phyloP scores from a whole-genome alignment of 2,888 invertebrate species.

The Amphimallon solstitiale region DNA sequence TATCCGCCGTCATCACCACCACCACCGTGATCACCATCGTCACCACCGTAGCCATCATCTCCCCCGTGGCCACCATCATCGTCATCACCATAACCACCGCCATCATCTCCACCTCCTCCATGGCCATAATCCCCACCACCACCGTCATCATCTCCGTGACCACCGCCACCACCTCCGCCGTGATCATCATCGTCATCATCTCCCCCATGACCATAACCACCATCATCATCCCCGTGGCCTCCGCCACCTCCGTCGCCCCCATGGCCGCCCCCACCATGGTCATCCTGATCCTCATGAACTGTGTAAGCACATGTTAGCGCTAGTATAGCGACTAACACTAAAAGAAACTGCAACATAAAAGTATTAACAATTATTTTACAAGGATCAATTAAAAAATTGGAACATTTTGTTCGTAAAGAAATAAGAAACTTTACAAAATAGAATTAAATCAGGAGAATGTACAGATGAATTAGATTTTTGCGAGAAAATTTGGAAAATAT shows the following conservation, averaged over 20 bases:
- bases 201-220: constrained; percentile 26
- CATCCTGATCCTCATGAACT: constrained; percentile 28
- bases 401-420: too few species aligned
- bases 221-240: constrained; percentile 9
- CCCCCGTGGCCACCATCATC: neutral
- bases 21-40: constrained; percentile 30
- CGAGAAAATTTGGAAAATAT: too few species aligned
- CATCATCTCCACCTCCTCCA: neutral
- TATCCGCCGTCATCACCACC: neutral
- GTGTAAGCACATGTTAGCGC: constrained; percentile 34
- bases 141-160: constrained; percentile 50
- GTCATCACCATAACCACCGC: constrained; percentile 1
- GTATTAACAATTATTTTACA: neutral
- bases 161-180: constrained; percentile 56
- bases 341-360: constrained; percentile 24
- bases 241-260: constrained; percentile 31
- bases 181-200: constrained; percentile 38
- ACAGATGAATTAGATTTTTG: neutral
- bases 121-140: neutral
- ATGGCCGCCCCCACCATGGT: constrained; percentile 29
- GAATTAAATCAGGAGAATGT: neutral
- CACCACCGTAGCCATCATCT: constrained; percentile 31
- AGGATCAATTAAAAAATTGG: too few species aligned
- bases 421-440: too few species aligned
- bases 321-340: constrained; percentile 19